Percentiles rank a stretch among this genome's conserved stretches.
These are phyloP conservation scores for Lycaena phlaeas DNA, from an alignment of 2,888 invertebrate species.

Conservation along the genomic window DNA sequence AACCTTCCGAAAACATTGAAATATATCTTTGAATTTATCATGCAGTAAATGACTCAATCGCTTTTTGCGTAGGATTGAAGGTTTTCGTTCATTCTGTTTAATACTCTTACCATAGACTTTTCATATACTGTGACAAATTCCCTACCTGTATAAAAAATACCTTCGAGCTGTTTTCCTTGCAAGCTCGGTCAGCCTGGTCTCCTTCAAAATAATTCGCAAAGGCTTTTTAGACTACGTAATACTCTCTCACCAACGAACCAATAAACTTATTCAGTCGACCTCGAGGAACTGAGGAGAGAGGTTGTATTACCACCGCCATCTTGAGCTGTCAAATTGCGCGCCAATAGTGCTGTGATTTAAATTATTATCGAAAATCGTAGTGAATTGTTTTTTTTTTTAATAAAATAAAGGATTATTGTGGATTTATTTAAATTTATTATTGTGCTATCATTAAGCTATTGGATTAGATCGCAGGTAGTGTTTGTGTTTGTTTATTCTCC, in stretches of 20 bases:
- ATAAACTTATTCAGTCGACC: constrained; percentile 58
- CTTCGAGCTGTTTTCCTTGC: constrained; percentile 56
- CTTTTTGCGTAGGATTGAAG: too few species aligned
- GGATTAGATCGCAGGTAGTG: constrained; percentile 18
- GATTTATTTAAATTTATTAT: background rate
- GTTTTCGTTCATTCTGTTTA: too few species aligned
- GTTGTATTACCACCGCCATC: constrained; percentile 34
- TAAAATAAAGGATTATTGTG: background rate
- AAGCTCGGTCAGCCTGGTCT: constrained; percentile 47
- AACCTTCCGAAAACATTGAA: too few species aligned
- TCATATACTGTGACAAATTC: too few species aligned
- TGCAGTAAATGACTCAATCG: too few species aligned
- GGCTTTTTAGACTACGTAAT: constrained; percentile 43
- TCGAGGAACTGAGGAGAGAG: constrained; percentile 44
- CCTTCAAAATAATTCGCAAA: constrained; percentile 41
- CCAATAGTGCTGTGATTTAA: constrained; percentile 28
- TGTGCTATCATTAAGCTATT: constrained; percentile 7
- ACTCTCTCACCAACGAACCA: constrained; percentile 43
- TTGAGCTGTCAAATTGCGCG: constrained; percentile 48
- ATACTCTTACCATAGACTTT: too few species aligned
- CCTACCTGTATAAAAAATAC: background rate
- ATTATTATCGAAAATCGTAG: constrained; percentile 13
- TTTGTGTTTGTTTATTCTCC: constrained; percentile 18
- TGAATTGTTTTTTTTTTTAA: constrained; percentile 16
- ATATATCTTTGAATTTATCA: too few species aligned